phyloP scores from a whole-genome alignment of 1,140 invertebrate species.

The Melanaphis sacchari region DNA sequence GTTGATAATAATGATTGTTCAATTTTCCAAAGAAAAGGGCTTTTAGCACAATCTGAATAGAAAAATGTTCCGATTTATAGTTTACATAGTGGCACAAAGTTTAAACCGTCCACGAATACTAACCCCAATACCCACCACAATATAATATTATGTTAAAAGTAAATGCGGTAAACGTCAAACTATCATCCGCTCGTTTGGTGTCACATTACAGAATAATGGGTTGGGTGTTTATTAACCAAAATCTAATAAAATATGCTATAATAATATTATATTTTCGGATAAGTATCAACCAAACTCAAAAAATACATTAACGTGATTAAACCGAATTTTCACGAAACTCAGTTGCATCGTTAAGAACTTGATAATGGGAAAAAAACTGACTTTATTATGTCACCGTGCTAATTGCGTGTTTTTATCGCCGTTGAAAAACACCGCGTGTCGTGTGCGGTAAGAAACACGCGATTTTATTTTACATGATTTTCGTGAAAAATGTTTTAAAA shows the following conservation, averaged over 20 bases:
- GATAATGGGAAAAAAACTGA: background rate
- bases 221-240: background rate
- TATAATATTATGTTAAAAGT: background rate
- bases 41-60: background rate
- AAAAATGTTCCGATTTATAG: background rate
- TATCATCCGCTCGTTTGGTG: background rate
- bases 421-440: too few relatives aligned
- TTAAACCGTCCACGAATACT: background rate
- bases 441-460: background rate
- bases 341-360: background rate
- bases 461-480: background rate
- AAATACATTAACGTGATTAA: slow-evolving; percentile 8
- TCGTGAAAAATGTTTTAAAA: background rate
- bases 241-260: background rate
- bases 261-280: background rate
- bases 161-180: background rate
- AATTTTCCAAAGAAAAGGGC: background rate
- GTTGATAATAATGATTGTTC: too few relatives aligned
- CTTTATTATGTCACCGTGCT: background rate
- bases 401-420: slow-evolving; percentile 10
- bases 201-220: background rate
- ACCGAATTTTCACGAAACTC: background rate
- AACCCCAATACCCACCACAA: background rate
- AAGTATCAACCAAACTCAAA: background rate
- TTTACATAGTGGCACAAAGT: background rate